These are phyloP conservation scores for Palloptera scutellata DNA, from an alignment of 2,888 invertebrate species.

Conservation along the genomic window DNA sequence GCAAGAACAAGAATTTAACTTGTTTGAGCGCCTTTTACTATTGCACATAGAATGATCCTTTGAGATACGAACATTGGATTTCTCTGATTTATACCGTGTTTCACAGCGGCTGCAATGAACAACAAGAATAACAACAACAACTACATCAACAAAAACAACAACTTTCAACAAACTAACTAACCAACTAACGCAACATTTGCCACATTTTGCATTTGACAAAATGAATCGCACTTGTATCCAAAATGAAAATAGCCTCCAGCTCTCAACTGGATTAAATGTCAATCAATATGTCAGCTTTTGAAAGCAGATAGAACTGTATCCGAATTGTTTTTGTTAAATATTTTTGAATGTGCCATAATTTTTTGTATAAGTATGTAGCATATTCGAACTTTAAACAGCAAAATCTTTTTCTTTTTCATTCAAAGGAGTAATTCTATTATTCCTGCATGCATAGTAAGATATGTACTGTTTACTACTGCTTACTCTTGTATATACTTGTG, in stretches of 20 bases:
- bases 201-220: too few species aligned
- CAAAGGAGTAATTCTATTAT: too few species aligned
- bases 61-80: constrained; percentile 22
- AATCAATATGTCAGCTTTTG: constrained; percentile 43
- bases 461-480: neutral
- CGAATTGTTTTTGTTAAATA: too few species aligned
- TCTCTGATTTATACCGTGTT: constrained; percentile 23
- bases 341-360: too few species aligned
- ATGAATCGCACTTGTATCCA: too few species aligned
- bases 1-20: neutral
- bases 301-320: too few species aligned
- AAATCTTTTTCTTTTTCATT: too few species aligned
- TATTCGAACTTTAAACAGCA: too few species aligned
- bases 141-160: too few species aligned
- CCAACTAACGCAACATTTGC: neutral
- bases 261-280: constrained; percentile 46
- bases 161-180: neutral
- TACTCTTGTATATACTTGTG: constrained; percentile 1
- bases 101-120: neutral
- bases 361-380: too few species aligned
- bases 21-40: constrained; percentile 6
- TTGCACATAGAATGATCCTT: constrained; percentile 24
- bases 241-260: constrained; percentile 17
- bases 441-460: too few species aligned
- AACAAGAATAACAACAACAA: neutral